Conservation (phyloP, 2,113 vertebrate genomes). For the Tupaia chinensis region DNA sequence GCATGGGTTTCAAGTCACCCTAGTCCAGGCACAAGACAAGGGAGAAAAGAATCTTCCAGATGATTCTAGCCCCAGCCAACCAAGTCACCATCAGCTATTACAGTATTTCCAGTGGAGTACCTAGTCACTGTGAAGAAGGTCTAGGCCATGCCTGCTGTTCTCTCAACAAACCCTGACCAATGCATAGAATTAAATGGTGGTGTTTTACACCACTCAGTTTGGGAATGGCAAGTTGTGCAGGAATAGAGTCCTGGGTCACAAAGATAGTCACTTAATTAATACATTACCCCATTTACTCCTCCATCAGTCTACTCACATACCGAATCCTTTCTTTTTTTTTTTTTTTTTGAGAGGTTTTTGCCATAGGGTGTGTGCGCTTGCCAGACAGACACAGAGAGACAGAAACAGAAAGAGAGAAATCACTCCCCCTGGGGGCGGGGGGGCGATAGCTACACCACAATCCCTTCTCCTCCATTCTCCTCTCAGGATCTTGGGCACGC, state of each 20-base stretch:
- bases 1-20: not conserved
- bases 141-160: not conserved
- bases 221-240: not conserved
- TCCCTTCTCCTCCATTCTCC: too few relatives aligned
- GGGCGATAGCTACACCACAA: too few relatives aligned
- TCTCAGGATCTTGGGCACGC: too few relatives aligned
- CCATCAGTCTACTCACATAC: not conserved
- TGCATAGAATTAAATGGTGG: not conserved
- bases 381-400: too few relatives aligned
- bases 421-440: too few relatives aligned
- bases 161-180: not conserved
- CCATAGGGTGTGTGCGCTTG: too few relatives aligned
- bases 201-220: not conserved
- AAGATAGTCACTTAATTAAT: not conserved
- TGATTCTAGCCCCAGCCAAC: not conserved
- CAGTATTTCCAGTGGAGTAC: not conserved
- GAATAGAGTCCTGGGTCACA: not conserved
- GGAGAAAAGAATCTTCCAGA: not conserved
- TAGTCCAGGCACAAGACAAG: not conserved
- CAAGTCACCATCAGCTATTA: not conserved
- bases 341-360: too few relatives aligned
- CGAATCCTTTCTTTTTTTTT: not conserved
- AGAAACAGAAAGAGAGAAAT: too few relatives aligned
- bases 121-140: not conserved
- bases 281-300: not conserved